Base-by-base conservation (phyloP, 2,113 vertebrate species). In the Phaethon lepturus region DNA sequence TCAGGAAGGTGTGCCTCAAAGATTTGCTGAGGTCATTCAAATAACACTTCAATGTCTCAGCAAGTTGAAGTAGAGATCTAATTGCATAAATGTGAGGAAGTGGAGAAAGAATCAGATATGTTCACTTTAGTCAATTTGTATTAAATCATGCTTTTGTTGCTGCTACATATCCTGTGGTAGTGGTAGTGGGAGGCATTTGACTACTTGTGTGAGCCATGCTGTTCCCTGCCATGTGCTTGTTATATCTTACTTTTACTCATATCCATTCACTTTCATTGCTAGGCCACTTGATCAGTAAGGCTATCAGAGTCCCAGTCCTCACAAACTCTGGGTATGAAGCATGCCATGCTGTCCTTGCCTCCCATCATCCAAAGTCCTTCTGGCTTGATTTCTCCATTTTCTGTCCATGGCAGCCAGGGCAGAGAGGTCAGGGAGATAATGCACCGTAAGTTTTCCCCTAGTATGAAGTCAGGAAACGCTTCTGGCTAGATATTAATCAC, bases 71-170 rank as follows among this genome's bases (percentile, higher is more conserved):
- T 2, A 38, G 53, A 68, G 35, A 24, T 67, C 22, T 79, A 35
- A 52, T 62, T 58, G 38, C 50, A 25, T 19, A 24, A 33, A 49
- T 42, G 38, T 56, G 68, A 88, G 71, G 71, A 90, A 31, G 17
- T 0, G 0, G 26, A 82, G 29, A 16, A 38, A 26, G 53, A 72
- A 40, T 69, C 55, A 53, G 35, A 1, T 14, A 25, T 7, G 12
- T 23, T 90, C 23, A 11, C n/a, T 78, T 40, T 2, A n/a, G 44
- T 26, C 16, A 64, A 3, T 72, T 82, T 66, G n/a, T 35, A 49
- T 64, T 42, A 73, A 49, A 83, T 44, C 59, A 63, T 0, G 0
- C 8, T 52, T 72, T 49, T 69, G 20, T 63, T 45, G 13, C 50
- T 59, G 60, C 29, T 87, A 5, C 1, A 1, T 53, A 42, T 29